Percentiles rank a stretch among this genome's conserved stretches.
Evolutionary conservation across 2,113 vertebrate genomes (phyloP).

Genomic region (Ammodramus savannarum): DNA sequence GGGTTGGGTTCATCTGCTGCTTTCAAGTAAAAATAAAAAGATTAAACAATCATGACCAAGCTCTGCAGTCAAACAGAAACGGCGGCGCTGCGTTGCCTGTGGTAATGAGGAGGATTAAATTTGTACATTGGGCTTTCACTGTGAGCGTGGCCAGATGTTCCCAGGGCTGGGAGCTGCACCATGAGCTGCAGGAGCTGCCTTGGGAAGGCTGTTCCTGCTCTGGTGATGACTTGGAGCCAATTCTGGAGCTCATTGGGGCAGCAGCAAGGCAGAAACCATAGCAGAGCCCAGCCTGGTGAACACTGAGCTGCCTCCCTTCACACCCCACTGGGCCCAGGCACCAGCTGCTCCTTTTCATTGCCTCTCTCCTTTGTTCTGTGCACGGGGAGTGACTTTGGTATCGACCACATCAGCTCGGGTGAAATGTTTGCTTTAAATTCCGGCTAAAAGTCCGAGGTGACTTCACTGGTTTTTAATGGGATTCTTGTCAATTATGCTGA

Average conservation of each 20-base stretch:
- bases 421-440: not conserved
- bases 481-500: not conserved
- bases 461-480: not conserved
- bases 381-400: not conserved
- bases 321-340: not conserved
- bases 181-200: fast-evolving
- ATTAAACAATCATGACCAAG: not conserved
- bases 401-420: not conserved
- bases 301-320: not conserved
- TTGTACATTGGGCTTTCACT: not conserved
- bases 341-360: not conserved
- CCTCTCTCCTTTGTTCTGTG: not conserved
- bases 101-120: not conserved
- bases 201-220: fast-evolving
- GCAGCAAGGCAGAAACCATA: not conserved
- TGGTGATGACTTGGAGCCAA: not conserved
- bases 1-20: not conserved
- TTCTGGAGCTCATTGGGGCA: not conserved
- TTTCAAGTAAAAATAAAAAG: constrained; percentile 23
- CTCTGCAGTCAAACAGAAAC: not conserved
- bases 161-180: not conserved
- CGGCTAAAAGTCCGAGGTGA: not conserved
- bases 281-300: not conserved
- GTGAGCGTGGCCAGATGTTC: not conserved
- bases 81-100: not conserved